Base-by-base conservation (phyloP, 2,888 invertebrate species). In the Gibbula magus region DNA sequence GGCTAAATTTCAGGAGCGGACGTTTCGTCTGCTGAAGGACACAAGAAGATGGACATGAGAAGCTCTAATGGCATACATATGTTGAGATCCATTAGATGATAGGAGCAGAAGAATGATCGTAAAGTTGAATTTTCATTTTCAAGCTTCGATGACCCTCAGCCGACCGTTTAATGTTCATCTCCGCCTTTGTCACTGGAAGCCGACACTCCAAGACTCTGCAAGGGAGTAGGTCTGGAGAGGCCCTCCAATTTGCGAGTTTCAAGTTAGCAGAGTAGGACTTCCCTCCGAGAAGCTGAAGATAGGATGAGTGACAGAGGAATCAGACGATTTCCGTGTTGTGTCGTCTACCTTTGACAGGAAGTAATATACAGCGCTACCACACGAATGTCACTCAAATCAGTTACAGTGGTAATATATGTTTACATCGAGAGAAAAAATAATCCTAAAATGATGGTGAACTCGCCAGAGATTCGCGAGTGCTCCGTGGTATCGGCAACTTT, bases 121-220 rank as follows among this genome's bases (percentile, higher is more conserved):
- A 61, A 61, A 29, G 25, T 61, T 61, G 25, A 61, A 61, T 25
- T 29, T 29, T 61, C 61, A 61, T 61, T 61, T 61, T 29, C 61
- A 61, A 25, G 61, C 61, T 61, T 61, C 61, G 29, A 61, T 61
- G 61, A 29, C 61, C 61, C 61, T 61, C 61, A 61, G 29, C 29
- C 61, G 61, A 61, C 61, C 61, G 25, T 61, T 29, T 29, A 16
- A 61, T 61, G 25, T 61, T 29, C 61, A 13, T 22, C 61, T 29
- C 29, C 29, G 13, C 10, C 29, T 25, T 61, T 61, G 29, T 61
- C 61, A 61, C 16, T 54, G 54, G 54, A 54, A 54, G 20, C 5
- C 29, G 61, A 61, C 25, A 61, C 61, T 25, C 61, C 61, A 29
- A 5, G 29, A 25, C 10, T 61, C 61, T 18, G 25, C 61, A 16